Conservation (phyloP, 2,888 invertebrate species). For the Ennomos erosarius region DNA sequence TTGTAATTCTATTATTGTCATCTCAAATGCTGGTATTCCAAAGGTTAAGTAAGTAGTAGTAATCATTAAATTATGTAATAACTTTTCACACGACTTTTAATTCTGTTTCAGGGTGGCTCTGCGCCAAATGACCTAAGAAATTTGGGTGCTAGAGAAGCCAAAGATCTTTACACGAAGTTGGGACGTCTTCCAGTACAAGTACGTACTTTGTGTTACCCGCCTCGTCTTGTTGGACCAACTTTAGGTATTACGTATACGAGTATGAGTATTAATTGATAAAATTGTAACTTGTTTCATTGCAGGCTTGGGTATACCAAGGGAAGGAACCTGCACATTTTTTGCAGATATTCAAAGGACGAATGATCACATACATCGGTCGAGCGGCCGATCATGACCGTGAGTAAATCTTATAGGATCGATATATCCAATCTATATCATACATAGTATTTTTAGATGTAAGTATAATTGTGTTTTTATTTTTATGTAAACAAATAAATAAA, state of each 20-base stretch:
- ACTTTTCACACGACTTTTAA: background rate
- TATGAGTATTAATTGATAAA: no score
- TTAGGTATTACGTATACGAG: no score
- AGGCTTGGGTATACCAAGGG: constrained; percentile 93
- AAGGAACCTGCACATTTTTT: constrained; percentile 96
- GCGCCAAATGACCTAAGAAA: constrained; percentile 91
- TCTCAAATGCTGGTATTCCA: no score
- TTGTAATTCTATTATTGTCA: no score
- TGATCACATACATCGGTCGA: constrained; percentile 90
- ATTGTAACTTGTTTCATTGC: constrained; percentile 34
- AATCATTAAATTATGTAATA: no score
- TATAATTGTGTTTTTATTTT: no score
- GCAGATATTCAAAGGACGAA: constrained; percentile 94
- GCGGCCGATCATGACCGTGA: constrained; percentile 88
- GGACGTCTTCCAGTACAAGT: constrained; percentile 83
- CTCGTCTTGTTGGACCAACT: background rate
- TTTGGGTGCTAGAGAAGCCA: constrained; percentile 87
- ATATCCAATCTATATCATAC: no score
- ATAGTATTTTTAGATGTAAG: no score
- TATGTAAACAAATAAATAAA: no score
- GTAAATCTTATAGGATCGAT: constrained; percentile 35
- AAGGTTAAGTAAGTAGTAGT: no score
- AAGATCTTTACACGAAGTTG: constrained; percentile 79
- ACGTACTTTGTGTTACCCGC: constrained; percentile 21
- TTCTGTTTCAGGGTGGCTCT: constrained; percentile 87